Conservation (phyloP, 1,140 invertebrate species). For the Cepaea nemoralis region DNA sequence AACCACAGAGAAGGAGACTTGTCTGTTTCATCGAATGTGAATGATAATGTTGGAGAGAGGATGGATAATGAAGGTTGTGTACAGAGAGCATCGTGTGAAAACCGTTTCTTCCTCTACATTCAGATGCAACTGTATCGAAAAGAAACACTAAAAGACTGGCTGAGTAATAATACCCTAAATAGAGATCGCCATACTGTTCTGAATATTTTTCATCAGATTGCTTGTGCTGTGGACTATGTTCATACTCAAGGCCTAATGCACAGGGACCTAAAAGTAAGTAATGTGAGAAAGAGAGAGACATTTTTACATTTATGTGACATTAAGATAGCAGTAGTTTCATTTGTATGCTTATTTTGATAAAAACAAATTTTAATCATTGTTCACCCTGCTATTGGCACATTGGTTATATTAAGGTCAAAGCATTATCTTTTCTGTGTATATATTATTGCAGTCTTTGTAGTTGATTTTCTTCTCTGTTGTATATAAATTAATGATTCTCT, state of each 20-base stretch:
- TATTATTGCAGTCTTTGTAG: no score
- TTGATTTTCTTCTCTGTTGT: no score
- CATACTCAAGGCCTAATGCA: slow-evolving; percentile 92
- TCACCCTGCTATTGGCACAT: no score
- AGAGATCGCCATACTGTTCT: slow-evolving; percentile 72
- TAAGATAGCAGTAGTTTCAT: no score
- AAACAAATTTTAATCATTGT: no score
- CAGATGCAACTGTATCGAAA: slow-evolving; percentile 96
- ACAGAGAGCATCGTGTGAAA: slow-evolving; percentile 8
- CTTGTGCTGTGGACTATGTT: slow-evolving; percentile 94
- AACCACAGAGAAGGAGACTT: slow-evolving; percentile 52
- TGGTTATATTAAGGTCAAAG: no score
- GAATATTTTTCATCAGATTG: slow-evolving; percentile 91
- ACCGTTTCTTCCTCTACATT: slow-evolving; percentile 87
- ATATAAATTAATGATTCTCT: no score
- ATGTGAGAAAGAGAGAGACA: background rate
- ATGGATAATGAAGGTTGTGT: background rate
- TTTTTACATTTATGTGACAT: no score
- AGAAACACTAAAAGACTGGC: slow-evolving; percentile 92
- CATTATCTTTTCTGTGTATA: no score
- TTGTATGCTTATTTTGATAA: no score
- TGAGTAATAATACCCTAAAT: slow-evolving; percentile 73
- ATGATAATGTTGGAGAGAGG: slow-evolving; percentile 12
- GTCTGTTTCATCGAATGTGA: slow-evolving; percentile 1
- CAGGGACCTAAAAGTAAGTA: slow-evolving; percentile 87